Base-by-base conservation (phyloP, 2,113 vertebrate genomes). In the Anguilla rostrata region DNA sequence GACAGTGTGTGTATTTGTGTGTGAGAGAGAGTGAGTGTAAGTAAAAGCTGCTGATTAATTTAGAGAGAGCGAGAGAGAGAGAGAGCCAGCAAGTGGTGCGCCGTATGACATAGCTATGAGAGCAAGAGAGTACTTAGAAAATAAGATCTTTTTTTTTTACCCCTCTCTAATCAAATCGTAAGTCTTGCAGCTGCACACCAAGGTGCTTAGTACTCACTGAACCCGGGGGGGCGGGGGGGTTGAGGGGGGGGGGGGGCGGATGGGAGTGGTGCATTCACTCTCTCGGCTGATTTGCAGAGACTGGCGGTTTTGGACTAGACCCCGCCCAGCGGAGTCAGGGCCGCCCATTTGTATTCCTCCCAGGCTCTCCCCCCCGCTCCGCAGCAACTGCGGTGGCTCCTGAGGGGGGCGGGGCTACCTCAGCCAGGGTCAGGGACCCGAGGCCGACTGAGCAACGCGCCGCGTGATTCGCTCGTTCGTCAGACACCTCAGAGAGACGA, bases 341-440 rank as follows among this genome's bases (percentile, higher is more conserved):
- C 71, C 41, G 29, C 41, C 84, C 84, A 78, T 84, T 78, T 34
- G 15, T 46, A 84, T 84, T 84, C 84, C 41, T 46, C 60, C 60
- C 71, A 75, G 71, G 29, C 41, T 39, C 12, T 53, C 14, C 9
- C 14, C 9, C 34, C 46, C 5, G 11, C 66, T 78, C 46, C 1
- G 29, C 43, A 46, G 63, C 34, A 34, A 34, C 71, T 8, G 18
- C 71, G 56, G 81, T 12, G 81, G 43, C 84, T 79, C 71, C 71
- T 40, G 63, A 29, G 46, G 75, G 14, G n/a, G 8, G n/a, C 43
- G 12, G 14, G 66, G 63, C 66, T 29, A 9, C 78, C 40, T n/a
- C 41, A n/a, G 60, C 39, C 7, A 53, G 8, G 71, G 83, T 39
- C 41, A 85, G n/a, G 29, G 84, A 34, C 12, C 7, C 56, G 43